Evolutionary conservation across 2,113 vertebrate genomes (phyloP).

Genomic region (Hyperoodon ampullatus): DNA sequence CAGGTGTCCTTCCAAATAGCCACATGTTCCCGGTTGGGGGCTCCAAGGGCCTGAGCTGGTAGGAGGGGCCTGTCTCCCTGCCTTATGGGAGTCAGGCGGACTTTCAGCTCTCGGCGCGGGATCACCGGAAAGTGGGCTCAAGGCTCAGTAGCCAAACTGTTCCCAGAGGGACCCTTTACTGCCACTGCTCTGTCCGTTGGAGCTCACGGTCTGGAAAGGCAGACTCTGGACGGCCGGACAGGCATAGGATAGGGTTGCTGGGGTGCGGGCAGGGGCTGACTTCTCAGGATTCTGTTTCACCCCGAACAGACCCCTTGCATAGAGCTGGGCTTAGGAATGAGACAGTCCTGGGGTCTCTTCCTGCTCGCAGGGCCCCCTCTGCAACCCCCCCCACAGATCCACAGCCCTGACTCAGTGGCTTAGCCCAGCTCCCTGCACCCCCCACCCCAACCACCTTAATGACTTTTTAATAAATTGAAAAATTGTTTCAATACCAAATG

Average conservation of each 20-base stretch:
- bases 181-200: not conserved
- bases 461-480: conserved; percentile 90
- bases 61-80: not conserved
- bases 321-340: not conserved
- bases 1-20: conserved; percentile 75
- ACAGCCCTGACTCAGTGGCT: conserved; percentile 68
- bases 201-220: not conserved
- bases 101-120: not conserved
- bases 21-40: not conserved
- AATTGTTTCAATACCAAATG: conserved; percentile 88
- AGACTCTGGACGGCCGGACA: not conserved
- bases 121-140: not conserved
- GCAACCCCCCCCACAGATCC: not conserved
- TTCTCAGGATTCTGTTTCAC: not conserved
- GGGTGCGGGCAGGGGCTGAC: not conserved
- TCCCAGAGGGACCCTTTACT: not conserved
- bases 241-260: not conserved
- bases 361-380: not conserved
- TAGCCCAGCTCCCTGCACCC: conserved; percentile 73
- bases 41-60: not conserved
- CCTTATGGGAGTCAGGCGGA: not conserved
- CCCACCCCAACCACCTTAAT: conserved; percentile 78
- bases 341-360: not conserved
- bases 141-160: not conserved
- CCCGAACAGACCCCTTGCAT: not conserved